phyloP scores from a whole-genome alignment of 1,140 invertebrate genomes.

The Drosophila tani region DNA sequence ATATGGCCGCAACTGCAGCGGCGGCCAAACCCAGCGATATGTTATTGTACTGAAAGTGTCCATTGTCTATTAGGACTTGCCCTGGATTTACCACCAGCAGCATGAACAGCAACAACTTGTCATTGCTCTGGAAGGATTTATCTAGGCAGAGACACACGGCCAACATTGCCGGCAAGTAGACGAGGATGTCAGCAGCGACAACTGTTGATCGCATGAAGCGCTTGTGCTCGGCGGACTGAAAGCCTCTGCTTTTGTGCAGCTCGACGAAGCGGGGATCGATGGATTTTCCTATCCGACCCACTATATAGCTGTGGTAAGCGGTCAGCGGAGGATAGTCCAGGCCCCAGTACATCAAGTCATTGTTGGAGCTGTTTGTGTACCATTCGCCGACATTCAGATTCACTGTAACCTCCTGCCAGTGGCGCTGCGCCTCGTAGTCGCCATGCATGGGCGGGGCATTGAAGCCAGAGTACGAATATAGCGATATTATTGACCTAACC shows the following conservation, averaged over 20 bases:
- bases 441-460: conserved; percentile 96
- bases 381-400: conserved; percentile 92
- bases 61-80: conserved; percentile 97
- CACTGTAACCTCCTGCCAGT: conserved; percentile 99
- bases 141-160: conserved; percentile 84
- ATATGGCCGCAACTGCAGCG: conserved; percentile 89
- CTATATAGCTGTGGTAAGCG: conserved; percentile 97
- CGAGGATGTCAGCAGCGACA: conserved; percentile 91
- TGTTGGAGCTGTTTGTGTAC: conserved; percentile 95
- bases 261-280: conserved; percentile 90
- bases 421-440: conserved; percentile 99
- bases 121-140: conserved; percentile 36
- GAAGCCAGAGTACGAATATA: conserved; percentile 93
- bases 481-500: conserved; percentile 86
- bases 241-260: conserved; percentile 93
- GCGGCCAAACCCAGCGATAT: conserved; percentile 96
- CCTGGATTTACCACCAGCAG: conserved; percentile 92
- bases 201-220: conserved; percentile 97
- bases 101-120: conserved; percentile 36
- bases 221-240: conserved; percentile 94
- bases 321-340: conserved; percentile 99
- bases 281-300: conserved; percentile 89
- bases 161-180: conserved; percentile 91
- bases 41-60: conserved; percentile 99
- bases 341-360: conserved; percentile 99